Conservation (phyloP, 1,140 invertebrate species). For the Rhynchophorus ferrugineus region DNA sequence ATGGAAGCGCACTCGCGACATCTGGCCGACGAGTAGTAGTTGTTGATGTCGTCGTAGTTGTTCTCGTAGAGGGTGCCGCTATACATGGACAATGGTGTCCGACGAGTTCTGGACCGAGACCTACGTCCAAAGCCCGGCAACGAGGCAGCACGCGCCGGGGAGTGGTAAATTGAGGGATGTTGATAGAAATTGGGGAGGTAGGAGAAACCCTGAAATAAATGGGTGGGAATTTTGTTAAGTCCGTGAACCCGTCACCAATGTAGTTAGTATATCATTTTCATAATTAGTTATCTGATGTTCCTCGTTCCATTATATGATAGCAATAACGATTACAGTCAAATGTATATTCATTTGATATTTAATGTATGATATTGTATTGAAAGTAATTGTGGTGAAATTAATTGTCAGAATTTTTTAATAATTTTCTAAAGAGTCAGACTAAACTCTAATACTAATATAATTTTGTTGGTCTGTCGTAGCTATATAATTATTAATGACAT, state of each 20-base stretch:
- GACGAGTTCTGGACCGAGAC: conserved; percentile 31
- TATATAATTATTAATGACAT: no score
- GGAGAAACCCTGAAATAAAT: neutral
- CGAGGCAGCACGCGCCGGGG: neutral
- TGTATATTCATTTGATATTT: no score
- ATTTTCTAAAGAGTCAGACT: no score
- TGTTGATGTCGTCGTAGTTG: neutral
- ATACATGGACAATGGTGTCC: conserved; percentile 10
- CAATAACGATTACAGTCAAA: no score
- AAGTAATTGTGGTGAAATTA: no score
- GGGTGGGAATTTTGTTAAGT: neutral
- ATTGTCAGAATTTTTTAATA: no score
- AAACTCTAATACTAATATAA: no score
- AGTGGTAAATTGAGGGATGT: neutral
- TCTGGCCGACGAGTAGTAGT: conserved; percentile 12
- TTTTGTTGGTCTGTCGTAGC: no score
- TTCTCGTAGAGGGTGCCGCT: conserved; percentile 5
- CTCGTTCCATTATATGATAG: no score
- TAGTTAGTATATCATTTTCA: neutral
- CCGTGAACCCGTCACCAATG: neutral
- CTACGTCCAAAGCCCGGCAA: neutral
- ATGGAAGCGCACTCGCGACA: conserved; percentile 21
- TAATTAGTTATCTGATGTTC: no score
- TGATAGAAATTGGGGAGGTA: neutral
- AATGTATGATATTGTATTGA: no score